Conservation (phyloP, 2,888 invertebrate species). For the Chloroclystis v-ata region DNA sequence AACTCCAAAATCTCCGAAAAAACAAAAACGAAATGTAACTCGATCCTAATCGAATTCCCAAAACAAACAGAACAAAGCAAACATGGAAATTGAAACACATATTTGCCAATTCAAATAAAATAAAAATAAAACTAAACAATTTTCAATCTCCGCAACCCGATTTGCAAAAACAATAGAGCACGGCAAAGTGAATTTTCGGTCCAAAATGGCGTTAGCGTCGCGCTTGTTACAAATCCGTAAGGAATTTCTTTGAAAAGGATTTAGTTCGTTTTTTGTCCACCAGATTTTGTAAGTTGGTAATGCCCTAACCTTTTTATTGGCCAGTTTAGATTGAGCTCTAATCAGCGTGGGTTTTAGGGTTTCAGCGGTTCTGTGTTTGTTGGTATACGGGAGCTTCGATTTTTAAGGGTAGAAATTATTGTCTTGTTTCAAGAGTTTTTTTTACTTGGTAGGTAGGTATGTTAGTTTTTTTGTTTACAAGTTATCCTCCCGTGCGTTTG, state of each 20-base stretch:
- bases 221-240: too few species aligned
- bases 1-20: background rate
- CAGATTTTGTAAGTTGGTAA: background rate
- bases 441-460: background rate
- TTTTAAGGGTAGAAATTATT: background rate
- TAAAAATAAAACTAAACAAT: slow-evolving; percentile 54
- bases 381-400: background rate
- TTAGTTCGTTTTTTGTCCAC: too few species aligned
- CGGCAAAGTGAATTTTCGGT: background rate
- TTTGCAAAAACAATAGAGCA: slow-evolving; percentile 60
- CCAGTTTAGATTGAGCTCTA: slow-evolving; percentile 31
- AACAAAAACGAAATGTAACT: background rate
- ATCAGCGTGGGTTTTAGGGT: background rate
- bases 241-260: too few species aligned
- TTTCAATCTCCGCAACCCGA: slow-evolving; percentile 52
- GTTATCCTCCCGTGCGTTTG: too few species aligned
- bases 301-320: slow-evolving; percentile 44
- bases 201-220: too few species aligned
- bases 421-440: too few species aligned
- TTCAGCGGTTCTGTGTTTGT: background rate
- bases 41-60: slow-evolving; percentile 7
- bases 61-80: slow-evolving; percentile 4
- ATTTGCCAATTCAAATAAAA: slow-evolving; percentile 56
- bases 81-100: slow-evolving; percentile 24
- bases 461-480: too few species aligned